Evolutionary conservation across 1,140 invertebrate species (phyloP).

Genomic region (Trichonephila clavata): DNA sequence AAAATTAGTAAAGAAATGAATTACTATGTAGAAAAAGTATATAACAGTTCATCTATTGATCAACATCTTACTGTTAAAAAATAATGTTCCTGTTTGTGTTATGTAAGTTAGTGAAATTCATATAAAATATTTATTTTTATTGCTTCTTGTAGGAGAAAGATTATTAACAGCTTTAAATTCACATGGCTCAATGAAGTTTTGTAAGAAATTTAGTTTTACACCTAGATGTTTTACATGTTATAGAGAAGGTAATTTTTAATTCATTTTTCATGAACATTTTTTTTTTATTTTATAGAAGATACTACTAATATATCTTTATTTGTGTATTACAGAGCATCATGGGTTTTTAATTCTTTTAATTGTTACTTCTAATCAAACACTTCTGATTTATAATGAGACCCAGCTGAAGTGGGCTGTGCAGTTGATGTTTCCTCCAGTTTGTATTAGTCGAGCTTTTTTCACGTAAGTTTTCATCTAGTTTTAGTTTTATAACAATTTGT

Average conservation of each 20-base stretch:
- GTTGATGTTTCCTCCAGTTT: slow-evolving; percentile 87
- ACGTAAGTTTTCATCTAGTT: slow-evolving; percentile 81
- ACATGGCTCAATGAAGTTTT: slow-evolving; percentile 84
- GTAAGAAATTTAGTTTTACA: slow-evolving; percentile 90
- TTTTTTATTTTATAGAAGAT: background rate
- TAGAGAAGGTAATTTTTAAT: slow-evolving; percentile 84
- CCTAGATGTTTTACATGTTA: slow-evolving; percentile 88
- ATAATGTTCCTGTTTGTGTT: no score
- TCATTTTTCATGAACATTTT: background rate
- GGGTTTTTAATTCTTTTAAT: slow-evolving; percentile 79
- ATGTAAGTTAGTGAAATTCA: no score
- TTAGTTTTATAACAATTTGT: no score
- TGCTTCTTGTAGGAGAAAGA: slow-evolving; percentile 71
- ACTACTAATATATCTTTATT: background rate
- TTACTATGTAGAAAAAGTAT: no score
- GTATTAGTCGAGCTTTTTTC: slow-evolving; percentile 84
- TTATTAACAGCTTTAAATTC: slow-evolving; percentile 77
- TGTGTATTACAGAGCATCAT: slow-evolving; percentile 50
- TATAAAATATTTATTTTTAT: background rate
- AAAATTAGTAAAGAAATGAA: no score
- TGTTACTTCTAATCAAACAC: slow-evolving; percentile 81
- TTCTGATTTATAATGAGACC: slow-evolving; percentile 89
- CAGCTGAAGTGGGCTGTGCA: slow-evolving; percentile 92
- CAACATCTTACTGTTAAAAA: no score
- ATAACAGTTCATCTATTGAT: no score